Conservation (phyloP, 2,797 vertebrate genomes). For the Thalassophryne amazonica region DNA sequence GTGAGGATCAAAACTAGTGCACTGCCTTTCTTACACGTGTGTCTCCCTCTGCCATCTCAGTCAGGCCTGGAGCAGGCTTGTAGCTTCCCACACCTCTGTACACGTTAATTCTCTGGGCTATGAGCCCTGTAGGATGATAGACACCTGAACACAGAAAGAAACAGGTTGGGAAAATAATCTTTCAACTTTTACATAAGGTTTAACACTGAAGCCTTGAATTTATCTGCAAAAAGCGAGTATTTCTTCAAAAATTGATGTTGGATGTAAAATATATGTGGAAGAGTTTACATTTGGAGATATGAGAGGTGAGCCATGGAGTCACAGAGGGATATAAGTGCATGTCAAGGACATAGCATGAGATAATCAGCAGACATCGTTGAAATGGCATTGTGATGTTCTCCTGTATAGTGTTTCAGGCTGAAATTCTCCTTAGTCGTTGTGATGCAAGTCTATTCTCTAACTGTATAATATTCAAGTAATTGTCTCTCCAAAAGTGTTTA, state of each 20-base stretch:
- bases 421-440: too few relatives aligned
- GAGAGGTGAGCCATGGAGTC: too few relatives aligned
- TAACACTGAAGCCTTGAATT: not conserved
- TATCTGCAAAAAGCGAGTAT: not conserved
- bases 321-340: too few relatives aligned
- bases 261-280: too few relatives aligned
- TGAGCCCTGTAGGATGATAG: constrained; percentile 80
- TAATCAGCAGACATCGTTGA: too few relatives aligned
- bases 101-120: constrained; percentile 89
- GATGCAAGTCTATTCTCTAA: too few relatives aligned
- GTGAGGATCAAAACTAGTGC: not conserved
- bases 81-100: constrained; percentile 80
- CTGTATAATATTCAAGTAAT: too few relatives aligned
- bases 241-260: not conserved
- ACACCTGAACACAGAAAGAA: constrained; percentile 33
- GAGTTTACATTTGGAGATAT: too few relatives aligned
- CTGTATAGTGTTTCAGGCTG: too few relatives aligned
- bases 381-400: too few relatives aligned
- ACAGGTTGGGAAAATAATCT: constrained; percentile 16
- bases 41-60: constrained; percentile 52
- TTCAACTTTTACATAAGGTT: constrained; percentile 1
- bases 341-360: too few relatives aligned
- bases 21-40: constrained; percentile 77
- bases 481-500: too few relatives aligned
- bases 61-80: constrained; percentile 62